Conservation (phyloP, 2,888 invertebrate species). For the Polyommatus iphigenia region DNA sequence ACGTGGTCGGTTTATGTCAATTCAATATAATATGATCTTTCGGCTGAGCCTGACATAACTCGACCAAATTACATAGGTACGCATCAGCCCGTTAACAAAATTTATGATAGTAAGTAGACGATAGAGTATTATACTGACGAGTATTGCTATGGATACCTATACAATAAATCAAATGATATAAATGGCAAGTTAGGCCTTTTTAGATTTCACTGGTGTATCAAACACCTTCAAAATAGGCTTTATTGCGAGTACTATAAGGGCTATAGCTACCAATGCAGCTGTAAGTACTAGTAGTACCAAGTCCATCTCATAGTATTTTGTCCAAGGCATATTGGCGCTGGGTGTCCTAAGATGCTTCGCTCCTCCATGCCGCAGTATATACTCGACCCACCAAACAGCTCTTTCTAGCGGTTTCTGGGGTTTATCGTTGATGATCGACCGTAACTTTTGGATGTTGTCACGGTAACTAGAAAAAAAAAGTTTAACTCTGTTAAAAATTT, state of each 20-base stretch:
- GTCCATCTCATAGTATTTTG: conserved; percentile 40
- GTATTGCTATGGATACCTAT: neutral
- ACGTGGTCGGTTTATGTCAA: no score
- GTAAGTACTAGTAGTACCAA: conserved; percentile 8
- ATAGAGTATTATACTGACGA: no score
- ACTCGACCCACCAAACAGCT: conserved; percentile 52
- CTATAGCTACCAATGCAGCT: neutral
- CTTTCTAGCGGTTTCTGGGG: conserved; percentile 45
- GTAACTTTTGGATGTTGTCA: conserved; percentile 41
- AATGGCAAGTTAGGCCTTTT: neutral
- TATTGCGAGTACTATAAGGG: neutral
- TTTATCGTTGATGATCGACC: conserved; percentile 42
- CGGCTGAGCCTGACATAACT: no score
- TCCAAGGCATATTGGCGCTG: conserved; percentile 45
- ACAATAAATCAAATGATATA: neutral
- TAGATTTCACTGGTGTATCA: neutral
- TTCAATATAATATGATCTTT: no score
- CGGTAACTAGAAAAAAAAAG: conserved; percentile 40
- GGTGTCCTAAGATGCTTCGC: conserved; percentile 44
- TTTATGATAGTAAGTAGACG: no score
- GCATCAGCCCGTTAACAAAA: no score
- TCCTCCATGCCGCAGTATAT: conserved; percentile 46
- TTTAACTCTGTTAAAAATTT: neutral
- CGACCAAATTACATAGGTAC: no score
- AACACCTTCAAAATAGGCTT: neutral